A percentile compares a stretch with the other conserved stretches of the same genome.
These are phyloP conservation scores for Coracopsis vasa DNA, from an alignment of 2,113 vertebrate species.

Conservation along the genomic window DNA sequence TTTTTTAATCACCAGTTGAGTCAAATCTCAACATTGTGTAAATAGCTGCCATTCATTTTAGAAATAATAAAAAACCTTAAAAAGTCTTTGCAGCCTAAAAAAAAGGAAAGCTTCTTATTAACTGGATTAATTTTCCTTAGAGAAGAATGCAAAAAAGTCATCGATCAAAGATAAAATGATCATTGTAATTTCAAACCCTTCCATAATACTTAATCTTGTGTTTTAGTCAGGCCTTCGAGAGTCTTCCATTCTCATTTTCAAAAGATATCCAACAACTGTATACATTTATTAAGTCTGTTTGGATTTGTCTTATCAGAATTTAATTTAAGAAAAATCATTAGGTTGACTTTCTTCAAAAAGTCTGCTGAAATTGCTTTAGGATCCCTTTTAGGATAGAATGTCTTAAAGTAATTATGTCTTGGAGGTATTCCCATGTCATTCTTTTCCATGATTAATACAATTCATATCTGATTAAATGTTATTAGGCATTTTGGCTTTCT, in stretches of 20 bases:
- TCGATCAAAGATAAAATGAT: neutral
- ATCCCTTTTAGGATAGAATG: neutral
- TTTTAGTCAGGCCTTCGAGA: neutral
- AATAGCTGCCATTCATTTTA: neutral
- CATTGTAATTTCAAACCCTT: neutral
- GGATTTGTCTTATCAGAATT: neutral
- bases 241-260: neutral
- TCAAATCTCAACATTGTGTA: neutral
- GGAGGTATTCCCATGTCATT: neutral
- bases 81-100: neutral
- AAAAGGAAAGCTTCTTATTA: neutral
- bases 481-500: neutral
- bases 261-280: neutral
- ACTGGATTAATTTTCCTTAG: neutral
- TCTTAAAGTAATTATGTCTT: neutral
- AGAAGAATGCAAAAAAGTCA: neutral
- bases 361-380: neutral
- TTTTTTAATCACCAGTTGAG: neutral
- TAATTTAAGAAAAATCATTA: neutral
- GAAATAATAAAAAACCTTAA: neutral
- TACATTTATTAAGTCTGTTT: neutral
- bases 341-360: neutral
- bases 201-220: fast-evolving
- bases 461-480: neutral
- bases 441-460: neutral